These are phyloP conservation scores for Tyto alba DNA, from an alignment of 2,113 vertebrate genomes.

Conservation along the genomic window DNA sequence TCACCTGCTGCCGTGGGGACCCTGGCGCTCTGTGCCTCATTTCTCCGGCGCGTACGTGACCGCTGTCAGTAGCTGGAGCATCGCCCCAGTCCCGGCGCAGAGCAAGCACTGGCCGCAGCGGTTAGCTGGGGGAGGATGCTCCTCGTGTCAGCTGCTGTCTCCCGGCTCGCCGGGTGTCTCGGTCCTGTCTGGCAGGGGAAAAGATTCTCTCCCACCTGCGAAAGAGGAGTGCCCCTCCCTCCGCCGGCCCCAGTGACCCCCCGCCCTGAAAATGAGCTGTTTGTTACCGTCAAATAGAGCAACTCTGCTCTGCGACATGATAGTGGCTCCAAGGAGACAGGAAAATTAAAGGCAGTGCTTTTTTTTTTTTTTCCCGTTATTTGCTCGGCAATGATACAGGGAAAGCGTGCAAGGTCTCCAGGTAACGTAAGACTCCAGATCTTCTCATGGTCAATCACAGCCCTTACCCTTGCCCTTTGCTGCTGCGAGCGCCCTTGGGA, in stretches of 20 bases:
- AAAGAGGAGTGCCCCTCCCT: neutral
- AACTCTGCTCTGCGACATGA: neutral
- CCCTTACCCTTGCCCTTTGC: neutral
- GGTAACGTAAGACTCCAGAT: neutral
- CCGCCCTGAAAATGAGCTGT: neutral
- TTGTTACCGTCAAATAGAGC: neutral
- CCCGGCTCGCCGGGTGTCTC: accelerated
- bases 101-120: neutral
- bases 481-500: neutral
- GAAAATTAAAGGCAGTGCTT: neutral
- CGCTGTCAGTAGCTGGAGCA: neutral
- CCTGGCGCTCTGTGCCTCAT: neutral
- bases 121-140: neutral
- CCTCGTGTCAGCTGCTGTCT: neutral
- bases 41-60: neutral
- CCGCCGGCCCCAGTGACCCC: accelerated
- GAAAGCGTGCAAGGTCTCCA: neutral
- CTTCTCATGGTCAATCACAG: neutral
- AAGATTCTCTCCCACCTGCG: neutral
- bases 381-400: neutral
- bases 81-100: neutral
- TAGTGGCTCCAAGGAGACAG: neutral
- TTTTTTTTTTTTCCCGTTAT: neutral
- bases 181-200: accelerated
- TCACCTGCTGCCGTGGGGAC: neutral